Evolutionary conservation across 2,888 invertebrate genomes (phyloP).

Genomic region (Mystacides longicornis): DNA sequence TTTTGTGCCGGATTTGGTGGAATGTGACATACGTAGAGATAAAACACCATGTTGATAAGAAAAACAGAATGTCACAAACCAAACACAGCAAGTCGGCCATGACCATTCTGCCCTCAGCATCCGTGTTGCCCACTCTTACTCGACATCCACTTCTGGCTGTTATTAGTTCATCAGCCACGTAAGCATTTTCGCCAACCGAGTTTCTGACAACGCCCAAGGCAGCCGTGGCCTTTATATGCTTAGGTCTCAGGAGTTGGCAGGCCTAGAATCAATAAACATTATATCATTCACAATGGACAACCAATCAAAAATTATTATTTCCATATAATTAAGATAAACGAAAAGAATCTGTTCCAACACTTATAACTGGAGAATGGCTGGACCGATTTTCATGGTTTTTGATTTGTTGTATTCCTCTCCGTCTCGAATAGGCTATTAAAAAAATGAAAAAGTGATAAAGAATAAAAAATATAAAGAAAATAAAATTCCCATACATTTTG

Average conservation of each 20-base stretch:
- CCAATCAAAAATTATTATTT: no score
- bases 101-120: constrained; percentile 91
- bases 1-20: no score
- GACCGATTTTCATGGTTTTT: no score
- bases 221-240: constrained; percentile 69
- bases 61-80: constrained; percentile 29
- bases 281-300: no score
- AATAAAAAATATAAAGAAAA: no score
- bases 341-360: no score
- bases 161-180: constrained; percentile 87
- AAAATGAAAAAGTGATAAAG: no score
- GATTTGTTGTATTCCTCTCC: no score
- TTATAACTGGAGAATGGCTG: no score
- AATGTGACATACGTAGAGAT: not conserved
- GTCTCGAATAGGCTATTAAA: no score
- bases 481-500: no score
- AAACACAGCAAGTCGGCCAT: constrained; percentile 84
- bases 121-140: constrained; percentile 86
- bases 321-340: no score
- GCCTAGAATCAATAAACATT: constrained; percentile 40
- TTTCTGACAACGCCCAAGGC: constrained; percentile 84
- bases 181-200: constrained; percentile 80
- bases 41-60: not conserved
- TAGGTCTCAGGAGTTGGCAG: constrained; percentile 56
- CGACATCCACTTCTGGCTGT: constrained; percentile 74